Conservation (phyloP, 2,797 vertebrate species). For the Delichon dasypus region DNA sequence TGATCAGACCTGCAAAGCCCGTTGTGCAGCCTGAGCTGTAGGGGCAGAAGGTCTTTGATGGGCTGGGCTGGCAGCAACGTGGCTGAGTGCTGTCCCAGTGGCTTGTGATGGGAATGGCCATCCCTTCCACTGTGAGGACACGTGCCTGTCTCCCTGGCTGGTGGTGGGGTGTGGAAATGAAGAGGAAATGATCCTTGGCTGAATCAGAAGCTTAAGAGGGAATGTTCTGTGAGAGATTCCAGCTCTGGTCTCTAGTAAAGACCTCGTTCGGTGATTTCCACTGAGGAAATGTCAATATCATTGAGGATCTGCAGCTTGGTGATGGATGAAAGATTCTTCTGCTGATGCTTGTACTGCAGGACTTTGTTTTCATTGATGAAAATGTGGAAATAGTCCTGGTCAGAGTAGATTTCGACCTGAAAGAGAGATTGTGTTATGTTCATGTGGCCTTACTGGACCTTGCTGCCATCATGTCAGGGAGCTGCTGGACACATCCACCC, state of each 20-base stretch:
- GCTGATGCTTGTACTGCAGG: conserved; percentile 77
- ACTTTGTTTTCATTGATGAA: conserved; percentile 76
- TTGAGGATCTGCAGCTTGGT: conserved; percentile 80
- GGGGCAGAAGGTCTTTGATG: not conserved
- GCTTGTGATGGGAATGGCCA: not conserved
- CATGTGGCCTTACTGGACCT: not conserved
- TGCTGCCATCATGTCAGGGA: not conserved
- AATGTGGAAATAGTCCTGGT: conserved; percentile 78
- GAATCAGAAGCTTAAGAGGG: not conserved
- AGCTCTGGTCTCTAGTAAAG: conserved; percentile 20
- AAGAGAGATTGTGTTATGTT: not conserved
- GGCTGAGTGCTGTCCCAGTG: not conserved
- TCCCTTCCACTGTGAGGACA: not conserved
- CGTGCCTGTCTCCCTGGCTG: rapidly evolving
- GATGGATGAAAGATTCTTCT: conserved; percentile 75
- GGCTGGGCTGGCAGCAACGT: not conserved
- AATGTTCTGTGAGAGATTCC: not conserved
- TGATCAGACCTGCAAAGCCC: not conserved
- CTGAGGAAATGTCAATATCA: conserved; percentile 76
- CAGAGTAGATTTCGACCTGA: conserved; percentile 82
- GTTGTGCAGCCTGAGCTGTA: not conserved
- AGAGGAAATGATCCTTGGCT: not conserved
- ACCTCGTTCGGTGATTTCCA: conserved; percentile 75
- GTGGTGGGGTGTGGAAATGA: not conserved
- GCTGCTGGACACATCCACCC: not conserved